Base-by-base conservation (phyloP, 2,888 invertebrate genomes). In the Heliconius sara region DNA sequence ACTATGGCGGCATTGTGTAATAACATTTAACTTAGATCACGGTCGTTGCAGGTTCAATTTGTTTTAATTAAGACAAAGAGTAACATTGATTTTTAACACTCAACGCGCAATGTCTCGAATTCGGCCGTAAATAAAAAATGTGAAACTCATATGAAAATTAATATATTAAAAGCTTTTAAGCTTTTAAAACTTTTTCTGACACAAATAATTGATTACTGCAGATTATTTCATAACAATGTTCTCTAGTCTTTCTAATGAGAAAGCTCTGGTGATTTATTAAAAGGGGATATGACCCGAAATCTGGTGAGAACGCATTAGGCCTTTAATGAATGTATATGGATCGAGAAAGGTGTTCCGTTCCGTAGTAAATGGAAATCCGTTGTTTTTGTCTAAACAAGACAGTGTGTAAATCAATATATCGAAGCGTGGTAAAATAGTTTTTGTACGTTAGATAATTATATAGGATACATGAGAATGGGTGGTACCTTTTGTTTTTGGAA, bases 311-410 rank as follows among this genome's bases (percentile, higher is more conserved):
- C 78, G 79, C 81, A 81, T 81, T 81, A 82, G 82, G 57, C 78
- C 73, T 77, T 73, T 81, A 82, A 82, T 82, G 81, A 82, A 82
- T 82, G 82, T 81, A 81, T 82, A 81, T 70, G 79, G 79, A 70
- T 77, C 76, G 81, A 72, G 76, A 70, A 78, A 82, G 82, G 82
- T 82, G 81, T 79, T 81, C 57, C 76, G 67, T 57, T 79, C 66
- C 74, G 39, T 19, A 52, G 68, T 79, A 77, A 82, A 82, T 82
- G 82, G 82, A 78, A 81, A 79, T 16, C 39, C 78, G 79, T 78
- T 79, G 82, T 81, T 82, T 81, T 79, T 82, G 82, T 79, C 79
- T 78, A 79, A 76, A 78, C 76, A 65, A 66, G 77, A 73, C 57
- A 75, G 63, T 71, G 73, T 78, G 67, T 80, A 81, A 80, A 78